Conservation (phyloP, 2,888 invertebrate species). For the Heterodera filipjevi region DNA sequence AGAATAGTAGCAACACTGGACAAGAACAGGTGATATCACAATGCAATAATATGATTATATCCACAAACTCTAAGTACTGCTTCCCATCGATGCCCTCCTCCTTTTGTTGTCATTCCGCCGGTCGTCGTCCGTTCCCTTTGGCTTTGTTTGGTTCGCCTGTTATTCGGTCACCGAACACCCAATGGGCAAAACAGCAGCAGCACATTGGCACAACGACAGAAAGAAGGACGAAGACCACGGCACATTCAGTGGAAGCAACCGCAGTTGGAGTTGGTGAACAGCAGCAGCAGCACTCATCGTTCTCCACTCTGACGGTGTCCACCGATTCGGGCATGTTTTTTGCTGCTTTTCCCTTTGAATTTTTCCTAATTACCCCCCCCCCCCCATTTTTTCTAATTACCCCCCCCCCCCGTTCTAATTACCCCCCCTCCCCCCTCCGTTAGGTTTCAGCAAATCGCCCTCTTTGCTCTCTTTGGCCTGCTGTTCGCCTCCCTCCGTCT, state of each 20-base stretch:
- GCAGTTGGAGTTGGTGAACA: background rate
- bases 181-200: background rate
- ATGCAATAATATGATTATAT: background rate
- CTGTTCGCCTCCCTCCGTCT: background rate
- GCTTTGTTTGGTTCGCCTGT: background rate
- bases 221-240: background rate
- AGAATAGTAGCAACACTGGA: background rate
- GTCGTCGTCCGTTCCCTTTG: background rate
- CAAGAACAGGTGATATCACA: too few species aligned
- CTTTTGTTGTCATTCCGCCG: background rate
- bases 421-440: background rate
- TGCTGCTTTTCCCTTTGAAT: background rate
- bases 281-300: background rate
- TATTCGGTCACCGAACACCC: too few species aligned
- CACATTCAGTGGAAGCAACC: background rate
- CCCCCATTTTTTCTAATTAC: background rate
- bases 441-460: background rate
- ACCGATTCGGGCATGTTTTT: background rate
- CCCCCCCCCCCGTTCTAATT: too few species aligned
- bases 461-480: background rate
- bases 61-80: background rate
- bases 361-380: background rate
- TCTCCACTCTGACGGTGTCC: background rate
- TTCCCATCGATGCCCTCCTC: background rate
- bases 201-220: background rate